phyloP scores from a whole-genome alignment of 2,888 invertebrate species.

The Campoletis raptor region DNA sequence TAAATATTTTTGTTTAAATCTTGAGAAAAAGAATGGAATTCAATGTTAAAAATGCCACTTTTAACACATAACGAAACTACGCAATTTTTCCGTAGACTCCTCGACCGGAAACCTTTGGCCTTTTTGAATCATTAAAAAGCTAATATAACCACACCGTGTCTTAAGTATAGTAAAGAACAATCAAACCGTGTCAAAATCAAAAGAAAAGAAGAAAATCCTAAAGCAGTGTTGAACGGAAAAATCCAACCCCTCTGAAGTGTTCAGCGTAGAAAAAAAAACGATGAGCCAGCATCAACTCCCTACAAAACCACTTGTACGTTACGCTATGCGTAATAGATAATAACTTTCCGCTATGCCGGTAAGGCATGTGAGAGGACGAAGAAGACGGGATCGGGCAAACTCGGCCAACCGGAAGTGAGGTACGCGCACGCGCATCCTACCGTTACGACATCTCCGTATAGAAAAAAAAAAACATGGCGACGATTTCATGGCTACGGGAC shows the following conservation, averaged over 20 bases:
- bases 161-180: background rate
- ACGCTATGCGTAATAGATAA: slow-evolving; percentile 56
- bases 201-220: background rate
- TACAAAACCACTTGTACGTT: slow-evolving; percentile 40
- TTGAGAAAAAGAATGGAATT: background rate
- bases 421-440: slow-evolving; percentile 75
- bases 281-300: slow-evolving; percentile 41
- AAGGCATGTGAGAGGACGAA: slow-evolving; percentile 19
- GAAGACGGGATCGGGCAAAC: slow-evolving; percentile 65
- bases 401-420: slow-evolving; percentile 76
- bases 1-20: background rate
- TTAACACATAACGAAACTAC: background rate
- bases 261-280: slow-evolving; percentile 3
- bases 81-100: background rate
- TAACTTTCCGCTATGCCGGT: slow-evolving; percentile 53
- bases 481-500: background rate
- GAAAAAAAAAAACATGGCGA: slow-evolving; percentile 2
- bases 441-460: slow-evolving; percentile 70
- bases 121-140: background rate
- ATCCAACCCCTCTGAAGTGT: background rate
- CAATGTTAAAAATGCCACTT: background rate
- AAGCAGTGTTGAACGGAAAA: background rate
- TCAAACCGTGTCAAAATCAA: background rate
- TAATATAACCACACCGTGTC: background rate
- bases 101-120: background rate